Evolutionary conservation across 1,140 invertebrate species (phyloP).

Genomic region (Apis laboriosa): DNA sequence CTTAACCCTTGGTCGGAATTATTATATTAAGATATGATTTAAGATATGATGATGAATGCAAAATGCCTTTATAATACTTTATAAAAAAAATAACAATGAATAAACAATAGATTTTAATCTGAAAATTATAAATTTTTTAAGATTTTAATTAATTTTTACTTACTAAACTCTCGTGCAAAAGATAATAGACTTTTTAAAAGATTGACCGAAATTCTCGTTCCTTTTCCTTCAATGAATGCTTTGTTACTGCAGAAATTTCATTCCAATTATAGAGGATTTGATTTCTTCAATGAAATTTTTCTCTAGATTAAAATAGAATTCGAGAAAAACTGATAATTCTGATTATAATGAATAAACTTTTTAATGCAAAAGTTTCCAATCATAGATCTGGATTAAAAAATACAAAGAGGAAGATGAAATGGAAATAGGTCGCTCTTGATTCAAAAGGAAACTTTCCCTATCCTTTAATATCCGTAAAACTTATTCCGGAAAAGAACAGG

Average conservation of each 20-base stretch:
- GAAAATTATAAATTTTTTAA: not conserved
- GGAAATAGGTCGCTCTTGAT: conserved; percentile 25
- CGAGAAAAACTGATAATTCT: not conserved
- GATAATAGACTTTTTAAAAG: not conserved
- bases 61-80: no score
- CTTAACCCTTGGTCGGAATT: not conserved
- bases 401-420: not conserved
- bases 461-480: conserved; percentile 12
- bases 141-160: not conserved
- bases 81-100: not conserved
- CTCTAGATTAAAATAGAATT: not conserved
- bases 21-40: not conserved
- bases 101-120: no score
- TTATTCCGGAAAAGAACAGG: not conserved
- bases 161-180: not conserved
- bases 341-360: conserved; percentile 5
- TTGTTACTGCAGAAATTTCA: not conserved
- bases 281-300: not conserved
- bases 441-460: conserved; percentile 20
- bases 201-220: not conserved
- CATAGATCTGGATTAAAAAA: not conserved
- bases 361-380: not conserved
- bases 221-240: not conserved
- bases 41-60: no score
- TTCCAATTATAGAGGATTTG: not conserved